A percentile compares a stretch with the other conserved stretches of the same genome.
phyloP scores from a whole-genome alignment of 1,140 invertebrate genomes.

The Prorops nasuta region DNA sequence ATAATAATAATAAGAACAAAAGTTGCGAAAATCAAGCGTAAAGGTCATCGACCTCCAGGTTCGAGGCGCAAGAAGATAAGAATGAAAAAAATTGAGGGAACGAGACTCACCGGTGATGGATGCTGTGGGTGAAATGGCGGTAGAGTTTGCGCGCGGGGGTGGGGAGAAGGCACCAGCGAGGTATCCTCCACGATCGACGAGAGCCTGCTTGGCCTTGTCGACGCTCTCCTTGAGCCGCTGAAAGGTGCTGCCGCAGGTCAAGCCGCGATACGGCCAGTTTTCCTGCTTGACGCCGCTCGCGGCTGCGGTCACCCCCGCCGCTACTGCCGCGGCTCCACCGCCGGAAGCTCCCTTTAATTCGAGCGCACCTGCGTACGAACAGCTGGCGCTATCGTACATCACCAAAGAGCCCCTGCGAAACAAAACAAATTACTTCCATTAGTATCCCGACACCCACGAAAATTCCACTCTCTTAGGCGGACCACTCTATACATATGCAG shows the following conservation, averaged over 20 bases:
- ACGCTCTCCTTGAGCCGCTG: constrained; percentile 85
- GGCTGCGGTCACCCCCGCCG: constrained; percentile 48
- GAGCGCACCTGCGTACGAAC: constrained; percentile 82
- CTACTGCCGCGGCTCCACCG: constrained; percentile 27
- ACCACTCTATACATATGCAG: too few relatives aligned
- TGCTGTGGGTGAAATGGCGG: constrained; percentile 47
- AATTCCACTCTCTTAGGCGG: too few relatives aligned
- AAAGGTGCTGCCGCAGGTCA: constrained; percentile 65
- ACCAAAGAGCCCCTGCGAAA: constrained; percentile 52
- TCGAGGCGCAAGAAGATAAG: too few relatives aligned
- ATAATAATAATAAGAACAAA: constrained; percentile 14
- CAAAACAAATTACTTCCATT: too few relatives aligned
- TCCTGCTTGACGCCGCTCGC: constrained; percentile 56
- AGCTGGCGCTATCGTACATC: constrained; percentile 85
- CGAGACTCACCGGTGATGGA: constrained; percentile 53
- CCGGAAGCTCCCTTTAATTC: constrained; percentile 74
- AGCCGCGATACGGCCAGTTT: constrained; percentile 55
- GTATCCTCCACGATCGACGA: constrained; percentile 59
- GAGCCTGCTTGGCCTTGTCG: constrained; percentile 82
- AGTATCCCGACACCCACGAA: too few relatives aligned
- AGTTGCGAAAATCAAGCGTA: too few relatives aligned
- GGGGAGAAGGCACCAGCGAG: constrained; percentile 54
- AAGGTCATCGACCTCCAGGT: too few relatives aligned
- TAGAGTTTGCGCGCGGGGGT: constrained; percentile 48
- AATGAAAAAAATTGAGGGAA: too few relatives aligned